Base-by-base conservation (phyloP, 2,797 vertebrate genomes). In the Cyprinella venusta region DNA sequence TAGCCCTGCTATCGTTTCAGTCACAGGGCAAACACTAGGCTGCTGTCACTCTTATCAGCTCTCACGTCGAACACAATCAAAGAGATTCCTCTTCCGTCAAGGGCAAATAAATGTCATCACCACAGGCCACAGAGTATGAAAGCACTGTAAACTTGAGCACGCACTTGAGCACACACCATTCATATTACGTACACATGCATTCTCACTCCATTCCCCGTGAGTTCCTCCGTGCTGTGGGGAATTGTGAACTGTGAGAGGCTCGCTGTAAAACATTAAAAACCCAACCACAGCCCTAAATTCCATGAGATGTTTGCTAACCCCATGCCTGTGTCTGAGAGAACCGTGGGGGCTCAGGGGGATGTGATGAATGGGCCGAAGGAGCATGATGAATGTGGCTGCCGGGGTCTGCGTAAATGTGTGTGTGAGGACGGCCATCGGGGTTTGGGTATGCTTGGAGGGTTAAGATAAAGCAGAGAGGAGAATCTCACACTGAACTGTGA, bases 251-350 rank as follows among this genome's bases (percentile, higher is more conserved):
- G 65, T 16, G 1, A 78, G 75, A 71, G 63, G 59, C 61, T 83
- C 30, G 42, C 82, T 83, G 82, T 83, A 78, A 83, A 83, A 78
- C 67, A 83, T 79, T 79, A 79, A 79, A 86, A 76, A 81, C 40
- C 45, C 74, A 70, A 81, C 84, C 81, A 86, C 69, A 79, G 65
- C 63, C 81, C 80, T 82, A 79, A 86, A 82, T 82, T 86, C 84
- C 80, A 74, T 61, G 61, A 67, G 72, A 86, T 86, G 84, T 79
- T 82, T 82, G 80, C 75, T 79, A 79, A 74, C 45, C 69, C 78
- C 71, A 76, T 85, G 79, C 75, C 52, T 76, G 71, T 81, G 84
- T 69, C 78, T 76, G 18, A 68, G 78, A 69, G 78, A 56, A 67
- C 71, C 9, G 56, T 59, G 42, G 84, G 72, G 54, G 72, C 84